phyloP scores from a whole-genome alignment of 2,113 vertebrate genomes.

The Cololabis saira region DNA sequence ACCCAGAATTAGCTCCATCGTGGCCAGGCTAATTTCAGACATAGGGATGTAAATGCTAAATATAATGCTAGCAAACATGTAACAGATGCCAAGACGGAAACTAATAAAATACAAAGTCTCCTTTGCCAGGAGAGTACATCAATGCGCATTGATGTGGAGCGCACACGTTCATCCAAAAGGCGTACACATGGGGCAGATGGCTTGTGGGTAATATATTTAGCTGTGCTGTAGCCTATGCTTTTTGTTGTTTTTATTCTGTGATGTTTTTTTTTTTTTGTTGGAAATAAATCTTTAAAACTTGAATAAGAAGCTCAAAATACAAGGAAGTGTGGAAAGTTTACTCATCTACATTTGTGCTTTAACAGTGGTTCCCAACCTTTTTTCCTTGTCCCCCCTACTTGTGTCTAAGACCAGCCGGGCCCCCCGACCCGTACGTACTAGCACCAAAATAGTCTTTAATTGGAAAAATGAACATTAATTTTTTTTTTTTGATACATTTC shows the following conservation, averaged over 20 bases:
- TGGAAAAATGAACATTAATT: no score
- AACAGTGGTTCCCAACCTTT: no score
- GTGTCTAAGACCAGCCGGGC: no score
- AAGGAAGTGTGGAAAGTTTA: slow-evolving; percentile 29
- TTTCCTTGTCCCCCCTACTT: no score
- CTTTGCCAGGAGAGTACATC: slow-evolving; percentile 44
- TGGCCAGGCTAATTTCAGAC: slow-evolving; percentile 61
- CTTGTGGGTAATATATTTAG: slow-evolving; percentile 20
- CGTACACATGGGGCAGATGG: slow-evolving; percentile 27
- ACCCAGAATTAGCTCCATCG: slow-evolving; percentile 63
- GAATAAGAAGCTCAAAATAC: slow-evolving; percentile 35
- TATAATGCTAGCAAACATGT: slow-evolving; percentile 54
- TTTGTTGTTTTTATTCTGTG: neutral
- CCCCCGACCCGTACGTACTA: no score
- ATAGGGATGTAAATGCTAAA: slow-evolving; percentile 61
- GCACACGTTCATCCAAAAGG: slow-evolving; percentile 1
- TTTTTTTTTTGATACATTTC: no score
- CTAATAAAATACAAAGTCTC: slow-evolving; percentile 60
- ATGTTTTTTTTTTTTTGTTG: slow-evolving; percentile 23
- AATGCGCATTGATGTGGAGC: slow-evolving; percentile 32
- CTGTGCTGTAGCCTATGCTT: slow-evolving; percentile 41
- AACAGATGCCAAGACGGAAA: slow-evolving; percentile 63
- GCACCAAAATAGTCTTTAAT: no score
- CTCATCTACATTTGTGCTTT: slow-evolving; percentile 43
- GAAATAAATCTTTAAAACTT: slow-evolving; percentile 41